A percentile compares a stretch with the other conserved stretches of the same genome.
These are phyloP conservation scores for Hetaerina titia DNA, from an alignment of 2,888 invertebrate species.

Conservation along the genomic window DNA sequence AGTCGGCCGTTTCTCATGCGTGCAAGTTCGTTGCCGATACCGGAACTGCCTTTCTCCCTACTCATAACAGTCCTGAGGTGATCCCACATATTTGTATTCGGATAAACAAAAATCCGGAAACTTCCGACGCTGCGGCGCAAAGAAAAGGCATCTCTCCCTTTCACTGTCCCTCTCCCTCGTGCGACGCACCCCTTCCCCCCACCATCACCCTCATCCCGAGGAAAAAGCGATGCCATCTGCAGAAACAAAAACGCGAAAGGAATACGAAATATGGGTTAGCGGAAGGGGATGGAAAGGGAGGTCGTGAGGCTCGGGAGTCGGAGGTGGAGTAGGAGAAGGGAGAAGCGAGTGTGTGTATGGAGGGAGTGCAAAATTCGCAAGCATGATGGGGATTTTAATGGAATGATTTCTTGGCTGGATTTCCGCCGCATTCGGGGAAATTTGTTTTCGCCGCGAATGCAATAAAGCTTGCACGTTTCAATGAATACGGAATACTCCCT, in stretches of 20 bases:
- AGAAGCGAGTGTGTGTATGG: neutral
- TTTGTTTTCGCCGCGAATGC: constrained; percentile 5
- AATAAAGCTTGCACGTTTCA: constrained; percentile 32
- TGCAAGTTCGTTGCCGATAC: constrained; percentile 30
- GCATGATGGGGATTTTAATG: constrained; percentile 9
- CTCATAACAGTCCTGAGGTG: constrained; percentile 46
- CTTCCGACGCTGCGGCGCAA: neutral
- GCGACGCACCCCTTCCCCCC: too few relatives aligned
- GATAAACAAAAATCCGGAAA: constrained; percentile 49
- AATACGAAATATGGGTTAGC: constrained; percentile 31
- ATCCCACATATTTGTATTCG: constrained; percentile 65
- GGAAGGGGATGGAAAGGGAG: neutral
- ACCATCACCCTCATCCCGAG: neutral
- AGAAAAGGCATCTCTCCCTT: too few relatives aligned
- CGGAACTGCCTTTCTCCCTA: neutral
- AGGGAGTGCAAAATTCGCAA: neutral
- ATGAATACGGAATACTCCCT: neutral
- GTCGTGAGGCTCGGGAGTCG: neutral
- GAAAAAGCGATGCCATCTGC: constrained; percentile 47
- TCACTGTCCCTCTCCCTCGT: too few relatives aligned
- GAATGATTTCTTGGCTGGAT: constrained; percentile 28
- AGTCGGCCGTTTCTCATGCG: constrained; percentile 51
- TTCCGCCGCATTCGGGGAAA: neutral
- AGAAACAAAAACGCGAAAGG: neutral
- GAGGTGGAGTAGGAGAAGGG: too few relatives aligned